Conservation (phyloP, 2,113 vertebrate genomes). For the Sinosuthora webbiana region DNA sequence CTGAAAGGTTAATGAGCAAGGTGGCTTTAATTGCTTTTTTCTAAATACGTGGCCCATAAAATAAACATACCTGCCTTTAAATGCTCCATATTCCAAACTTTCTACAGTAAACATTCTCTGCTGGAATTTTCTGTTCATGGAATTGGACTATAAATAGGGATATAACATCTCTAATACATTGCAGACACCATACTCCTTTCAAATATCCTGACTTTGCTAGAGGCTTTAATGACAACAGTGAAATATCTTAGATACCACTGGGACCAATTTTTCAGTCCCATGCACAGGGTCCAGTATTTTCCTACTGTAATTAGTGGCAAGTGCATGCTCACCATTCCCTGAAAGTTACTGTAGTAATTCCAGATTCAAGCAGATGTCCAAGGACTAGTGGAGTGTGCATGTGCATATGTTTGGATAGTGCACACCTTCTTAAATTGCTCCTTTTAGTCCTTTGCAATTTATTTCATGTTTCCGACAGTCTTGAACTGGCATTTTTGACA, state of each 20-base stretch:
- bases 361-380: slow-evolving; percentile 65
- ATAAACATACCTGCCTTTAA: slow-evolving; percentile 28
- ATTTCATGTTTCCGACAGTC: slow-evolving; percentile 43
- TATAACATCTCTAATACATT: slow-evolving; percentile 62
- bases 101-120: slow-evolving; percentile 18
- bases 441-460: slow-evolving; percentile 55
- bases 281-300: slow-evolving; percentile 62
- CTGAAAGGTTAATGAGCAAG: slow-evolving; percentile 50
- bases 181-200: slow-evolving; percentile 53
- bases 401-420: neutral
- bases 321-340: slow-evolving; percentile 51
- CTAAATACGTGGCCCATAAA: slow-evolving; percentile 49
- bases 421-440: slow-evolving; percentile 52
- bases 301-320: slow-evolving; percentile 67
- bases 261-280: slow-evolving; percentile 82
- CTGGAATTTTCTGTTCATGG: slow-evolving; percentile 32
- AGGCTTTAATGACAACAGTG: slow-evolving; percentile 55
- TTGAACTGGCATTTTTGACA: slow-evolving; percentile 24
- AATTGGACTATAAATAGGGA: slow-evolving; percentile 45
- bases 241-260: slow-evolving; percentile 61
- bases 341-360: slow-evolving; percentile 76
- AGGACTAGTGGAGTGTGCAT: slow-evolving; percentile 2
- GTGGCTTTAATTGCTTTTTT: slow-evolving; percentile 1
- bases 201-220: slow-evolving; percentile 58
- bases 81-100: slow-evolving; percentile 15